Evolutionary conservation across 2,113 vertebrate species (phyloP).

Genomic region (Condylura cristata): DNA sequence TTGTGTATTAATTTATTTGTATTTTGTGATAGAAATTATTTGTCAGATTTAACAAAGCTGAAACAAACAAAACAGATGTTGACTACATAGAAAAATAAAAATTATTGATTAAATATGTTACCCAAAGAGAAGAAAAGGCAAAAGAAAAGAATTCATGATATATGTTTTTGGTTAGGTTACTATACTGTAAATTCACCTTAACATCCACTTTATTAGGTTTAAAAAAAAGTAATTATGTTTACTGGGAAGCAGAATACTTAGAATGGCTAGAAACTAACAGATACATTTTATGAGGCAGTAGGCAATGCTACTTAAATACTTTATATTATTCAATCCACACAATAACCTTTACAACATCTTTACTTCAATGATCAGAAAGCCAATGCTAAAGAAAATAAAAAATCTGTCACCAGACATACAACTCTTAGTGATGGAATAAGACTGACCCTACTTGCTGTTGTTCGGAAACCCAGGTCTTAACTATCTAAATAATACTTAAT

Average conservation of each 20-base stretch:
- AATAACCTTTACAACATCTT: neutral
- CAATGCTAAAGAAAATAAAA: neutral
- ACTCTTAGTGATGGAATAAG: neutral
- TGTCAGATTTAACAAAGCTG: slow-evolving; percentile 16
- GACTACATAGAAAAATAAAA: slow-evolving; percentile 15
- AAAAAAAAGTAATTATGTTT: neutral
- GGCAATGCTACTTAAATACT: neutral
- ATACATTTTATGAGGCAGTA: neutral
- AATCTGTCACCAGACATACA: neutral
- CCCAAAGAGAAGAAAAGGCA: neutral
- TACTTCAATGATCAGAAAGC: neutral
- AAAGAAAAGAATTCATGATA: neutral
- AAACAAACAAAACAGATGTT: slow-evolving; percentile 21
- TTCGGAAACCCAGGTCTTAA: neutral
- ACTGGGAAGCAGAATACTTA: neutral
- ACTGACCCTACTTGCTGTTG: neutral
- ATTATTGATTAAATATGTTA: neutral
- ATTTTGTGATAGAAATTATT: neutral
- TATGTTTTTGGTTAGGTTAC: neutral
- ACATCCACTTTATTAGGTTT: neutral
- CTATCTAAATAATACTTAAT: neutral
- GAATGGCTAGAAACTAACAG: neutral
- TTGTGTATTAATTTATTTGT: neutral
- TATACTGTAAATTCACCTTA: neutral
- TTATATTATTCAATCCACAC: neutral